Conservation (phyloP, 2,888 invertebrate species). For the Drosophila trichaetosa region DNA sequence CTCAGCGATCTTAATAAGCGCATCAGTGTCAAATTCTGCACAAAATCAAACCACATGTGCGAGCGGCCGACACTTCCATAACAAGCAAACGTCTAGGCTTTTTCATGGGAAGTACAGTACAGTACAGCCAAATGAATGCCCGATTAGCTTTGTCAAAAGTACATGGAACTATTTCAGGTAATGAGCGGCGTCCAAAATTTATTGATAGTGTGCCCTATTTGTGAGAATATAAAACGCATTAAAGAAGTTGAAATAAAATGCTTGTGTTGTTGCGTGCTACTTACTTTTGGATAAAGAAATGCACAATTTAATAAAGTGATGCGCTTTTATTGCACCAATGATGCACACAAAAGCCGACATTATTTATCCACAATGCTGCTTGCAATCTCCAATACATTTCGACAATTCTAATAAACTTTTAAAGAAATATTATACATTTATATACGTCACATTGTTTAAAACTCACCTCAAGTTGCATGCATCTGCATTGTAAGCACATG, state of each 20-base stretch:
- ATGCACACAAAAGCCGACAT: not conserved
- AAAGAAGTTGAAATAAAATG: not conserved
- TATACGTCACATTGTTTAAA: not conserved
- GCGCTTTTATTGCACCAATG: not conserved
- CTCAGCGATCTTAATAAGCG: not conserved
- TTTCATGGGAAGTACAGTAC: not conserved
- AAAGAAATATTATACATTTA: not conserved
- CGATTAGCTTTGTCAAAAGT: not conserved
- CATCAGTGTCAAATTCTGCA: not conserved
- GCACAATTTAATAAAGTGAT: not conserved
- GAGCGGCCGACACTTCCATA: not conserved
- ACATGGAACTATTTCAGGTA: not conserved
- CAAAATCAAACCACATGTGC: not conserved
- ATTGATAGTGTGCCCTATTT: not conserved
- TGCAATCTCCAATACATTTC: not conserved
- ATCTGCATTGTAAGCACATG: not conserved
- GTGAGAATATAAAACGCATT: not conserved
- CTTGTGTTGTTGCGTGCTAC: not conserved
- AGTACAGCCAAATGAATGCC: not conserved
- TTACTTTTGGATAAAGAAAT: not conserved
- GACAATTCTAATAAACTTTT: not conserved
- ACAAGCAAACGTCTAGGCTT: not conserved
- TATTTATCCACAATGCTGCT: not conserved
- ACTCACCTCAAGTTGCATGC: not conserved
- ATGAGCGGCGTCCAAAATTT: not conserved